phyloP scores from a whole-genome alignment of 2,797 vertebrate genomes.

The Esox lucius region DNA sequence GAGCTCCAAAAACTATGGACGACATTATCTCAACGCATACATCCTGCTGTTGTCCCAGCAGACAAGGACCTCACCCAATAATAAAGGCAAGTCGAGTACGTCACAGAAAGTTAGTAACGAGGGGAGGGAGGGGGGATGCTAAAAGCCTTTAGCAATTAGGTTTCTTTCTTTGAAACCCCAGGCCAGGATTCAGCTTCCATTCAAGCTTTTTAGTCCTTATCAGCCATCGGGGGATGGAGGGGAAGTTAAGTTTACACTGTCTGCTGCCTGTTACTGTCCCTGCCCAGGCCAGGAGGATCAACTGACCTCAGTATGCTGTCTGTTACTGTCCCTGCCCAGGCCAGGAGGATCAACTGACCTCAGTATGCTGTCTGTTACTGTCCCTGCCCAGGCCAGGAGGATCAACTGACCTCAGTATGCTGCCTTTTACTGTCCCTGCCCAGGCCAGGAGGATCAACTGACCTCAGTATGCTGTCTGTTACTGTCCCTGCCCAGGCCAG shows the following conservation, averaged over 20 bases:
- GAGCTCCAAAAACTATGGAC: neutral
- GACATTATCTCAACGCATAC: neutral
- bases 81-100: conserved; percentile 40
- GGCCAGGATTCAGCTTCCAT: conserved; percentile 66
- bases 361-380: no score
- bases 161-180: conserved; percentile 66
- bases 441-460: no score
- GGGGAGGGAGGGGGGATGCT: conserved; percentile 34
- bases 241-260: conserved; percentile 76
- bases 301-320: conserved; percentile 58
- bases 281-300: conserved; percentile 56
- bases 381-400: no score
- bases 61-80: conserved; percentile 22
- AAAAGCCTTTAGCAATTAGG: conserved; percentile 54
- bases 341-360: no score
- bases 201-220: conserved; percentile 72
- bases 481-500: no score
- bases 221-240: conserved; percentile 67
- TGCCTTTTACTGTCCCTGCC: no score
- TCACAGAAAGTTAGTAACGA: conserved; percentile 19
- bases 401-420: no score
- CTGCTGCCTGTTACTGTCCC: conserved; percentile 54
- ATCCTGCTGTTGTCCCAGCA: neutral
- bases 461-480: no score
- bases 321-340: conserved; percentile 40